Conservation (phyloP, 1,140 invertebrate genomes). For the Drosophila quadrilineata region DNA sequence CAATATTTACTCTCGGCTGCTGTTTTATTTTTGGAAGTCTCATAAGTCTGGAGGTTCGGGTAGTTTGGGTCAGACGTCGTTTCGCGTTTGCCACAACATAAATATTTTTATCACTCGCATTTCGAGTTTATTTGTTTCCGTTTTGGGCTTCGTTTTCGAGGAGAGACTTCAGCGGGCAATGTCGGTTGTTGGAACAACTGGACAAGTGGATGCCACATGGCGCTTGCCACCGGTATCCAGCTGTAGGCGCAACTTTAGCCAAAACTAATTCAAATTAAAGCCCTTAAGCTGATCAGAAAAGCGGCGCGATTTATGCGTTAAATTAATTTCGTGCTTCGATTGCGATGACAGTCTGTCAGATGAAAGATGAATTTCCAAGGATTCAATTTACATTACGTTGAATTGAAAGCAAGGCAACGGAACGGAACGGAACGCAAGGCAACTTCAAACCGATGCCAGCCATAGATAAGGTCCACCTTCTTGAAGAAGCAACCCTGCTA, state of each 20-base stretch:
- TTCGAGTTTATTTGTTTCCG: conserved; percentile 26
- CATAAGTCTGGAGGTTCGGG: conserved; percentile 28
- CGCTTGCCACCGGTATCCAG: neutral
- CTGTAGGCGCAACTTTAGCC: neutral
- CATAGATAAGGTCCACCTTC: too few species aligned
- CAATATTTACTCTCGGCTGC: conserved; percentile 59
- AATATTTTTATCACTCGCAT: conserved; percentile 76
- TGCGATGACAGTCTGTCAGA: too few species aligned
- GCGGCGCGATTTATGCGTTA: conserved; percentile 32
- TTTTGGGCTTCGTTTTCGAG: neutral
- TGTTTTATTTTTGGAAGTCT: conserved; percentile 6
- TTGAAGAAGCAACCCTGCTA: neutral
- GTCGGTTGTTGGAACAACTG: conserved; percentile 7
- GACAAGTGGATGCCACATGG: neutral
- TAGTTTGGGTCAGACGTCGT: conserved; percentile 24
- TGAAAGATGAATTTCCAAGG: neutral
- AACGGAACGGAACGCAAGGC: too few species aligned
- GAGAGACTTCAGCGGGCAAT: neutral
- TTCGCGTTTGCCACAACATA: conserved; percentile 56
- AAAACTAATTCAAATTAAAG: conserved; percentile 68
- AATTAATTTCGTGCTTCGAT: conserved; percentile 52
- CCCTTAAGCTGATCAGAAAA: conserved; percentile 41
- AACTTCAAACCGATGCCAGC: too few species aligned
- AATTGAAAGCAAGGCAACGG: too few species aligned
- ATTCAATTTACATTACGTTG: too few species aligned